Conservation (phyloP, 37 sponge, comb jelly and placozoan genomes). For the Beroe ovata region DNA sequence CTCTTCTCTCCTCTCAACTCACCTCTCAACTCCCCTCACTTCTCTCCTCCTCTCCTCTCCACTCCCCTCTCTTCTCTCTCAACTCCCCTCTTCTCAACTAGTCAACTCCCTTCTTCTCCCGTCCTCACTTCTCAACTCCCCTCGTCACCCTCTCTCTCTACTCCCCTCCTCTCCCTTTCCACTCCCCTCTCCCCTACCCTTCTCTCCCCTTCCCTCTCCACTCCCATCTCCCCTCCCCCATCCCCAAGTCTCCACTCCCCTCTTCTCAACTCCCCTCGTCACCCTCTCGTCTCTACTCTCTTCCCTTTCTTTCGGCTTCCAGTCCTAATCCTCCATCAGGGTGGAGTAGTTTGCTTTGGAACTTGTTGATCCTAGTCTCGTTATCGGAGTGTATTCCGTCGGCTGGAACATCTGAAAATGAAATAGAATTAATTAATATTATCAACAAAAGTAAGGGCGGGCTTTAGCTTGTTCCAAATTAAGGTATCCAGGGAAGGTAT, state of each 20-base stretch:
- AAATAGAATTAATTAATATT: neutral
- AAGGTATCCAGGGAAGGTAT: too few species aligned
- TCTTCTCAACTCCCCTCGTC: neutral
- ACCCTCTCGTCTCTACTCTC: neutral
- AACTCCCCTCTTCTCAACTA: neutral
- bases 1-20: neutral
- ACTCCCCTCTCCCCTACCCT: neutral
- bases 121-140: neutral
- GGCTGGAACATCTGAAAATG: slow-evolving; percentile 51
- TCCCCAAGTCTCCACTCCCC: too few species aligned
- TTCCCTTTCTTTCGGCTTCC: neutral
- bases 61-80: neutral
- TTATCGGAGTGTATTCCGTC: slow-evolving; percentile 62
- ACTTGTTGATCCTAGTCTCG: slow-evolving; percentile 18
- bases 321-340: slow-evolving; percentile 38
- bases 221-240: too few species aligned
- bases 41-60: neutral
- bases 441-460: too few species aligned
- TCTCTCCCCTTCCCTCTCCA: neutral
- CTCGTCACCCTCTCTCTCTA: neutral
- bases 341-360: slow-evolving; percentile 26
- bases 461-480: too few species aligned
- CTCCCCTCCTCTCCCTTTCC: neutral
- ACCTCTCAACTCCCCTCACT: neutral
- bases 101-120: neutral